Base-by-base conservation (phyloP, 2,797 vertebrate species). In the Australoheros facetus region DNA sequence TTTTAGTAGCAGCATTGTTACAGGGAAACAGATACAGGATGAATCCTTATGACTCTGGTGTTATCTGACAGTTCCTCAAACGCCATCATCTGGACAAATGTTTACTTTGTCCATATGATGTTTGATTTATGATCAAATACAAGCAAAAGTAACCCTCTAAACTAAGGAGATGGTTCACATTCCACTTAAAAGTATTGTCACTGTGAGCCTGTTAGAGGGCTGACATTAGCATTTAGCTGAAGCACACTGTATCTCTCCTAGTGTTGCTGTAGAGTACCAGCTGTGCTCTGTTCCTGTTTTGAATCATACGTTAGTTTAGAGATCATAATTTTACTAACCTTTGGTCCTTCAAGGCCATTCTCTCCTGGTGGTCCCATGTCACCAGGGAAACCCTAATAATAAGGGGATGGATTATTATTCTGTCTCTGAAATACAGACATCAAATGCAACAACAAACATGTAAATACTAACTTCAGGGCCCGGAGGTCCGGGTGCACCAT, bases 361-460 rank as follows among this genome's bases (percentile, higher is more conserved):
- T 97, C 96, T 93, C 98, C 98, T 3, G 98, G 98, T 77, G 97
- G 96, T 85, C 98, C 98, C 86, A 99, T 99, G 92, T 99, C 98
- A 82, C 98, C 98, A 53, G 98, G 98, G 81, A 99, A 99, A 86
- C 98, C 98, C 98, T 99, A 88, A 92, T 16, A 76, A 30, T 53
- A n/a, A 16, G 80, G 83, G 8, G 62, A 32, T 37, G 0, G 0
- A 55, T 71, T 51, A 56, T 13, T 64, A 7, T 75, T 57, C 19
- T 42, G 5, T 60, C n/a, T 62, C 56, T 66, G 23, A 66, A 45
- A 79, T 32, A 23, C 1, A 69, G 13, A 66, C 5, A 39, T 82
- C 62, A 4, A 79, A 17, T 34, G 37, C 30, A 59, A 54, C 4
- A 56, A 10, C 60, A 3, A 37, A 71, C n/a, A 42, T 32, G 14